A percentile compares a stretch with the other conserved stretches of the same genome.
These are phyloP conservation scores for Argyresthia albistria DNA, from an alignment of 2,888 invertebrate genomes.

Conservation along the genomic window DNA sequence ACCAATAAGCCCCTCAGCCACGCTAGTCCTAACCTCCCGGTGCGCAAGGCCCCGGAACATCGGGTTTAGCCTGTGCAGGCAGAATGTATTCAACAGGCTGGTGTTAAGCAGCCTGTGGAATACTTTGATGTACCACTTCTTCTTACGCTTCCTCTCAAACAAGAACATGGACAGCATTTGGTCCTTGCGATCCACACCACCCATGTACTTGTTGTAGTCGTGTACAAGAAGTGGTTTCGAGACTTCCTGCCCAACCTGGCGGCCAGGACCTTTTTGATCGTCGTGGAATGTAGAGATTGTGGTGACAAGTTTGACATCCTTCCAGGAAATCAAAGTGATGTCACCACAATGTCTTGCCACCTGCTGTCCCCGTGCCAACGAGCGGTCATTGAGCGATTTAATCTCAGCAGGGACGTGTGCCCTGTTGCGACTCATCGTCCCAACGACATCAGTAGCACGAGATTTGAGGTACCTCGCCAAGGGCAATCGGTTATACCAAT, in stretches of 20 bases:
- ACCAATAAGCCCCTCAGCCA: neutral
- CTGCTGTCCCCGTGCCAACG: too few species aligned
- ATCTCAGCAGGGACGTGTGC: too few species aligned
- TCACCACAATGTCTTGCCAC: too few species aligned
- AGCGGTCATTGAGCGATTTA: too few species aligned
- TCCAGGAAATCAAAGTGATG: slow-evolving; percentile 5
- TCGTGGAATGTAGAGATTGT: slow-evolving; percentile 4
- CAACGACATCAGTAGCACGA: too few species aligned
- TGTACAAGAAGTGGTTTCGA: neutral
- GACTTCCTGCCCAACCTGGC: neutral
- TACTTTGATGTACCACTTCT: slow-evolving; percentile 1
- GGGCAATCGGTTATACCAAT: too few species aligned
- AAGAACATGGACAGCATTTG: slow-evolving; percentile 1
- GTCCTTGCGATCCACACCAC: slow-evolving; percentile 3
- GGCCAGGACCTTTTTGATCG: neutral
- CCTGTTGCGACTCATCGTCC: too few species aligned
- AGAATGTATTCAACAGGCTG: neutral
- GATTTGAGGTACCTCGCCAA: too few species aligned
- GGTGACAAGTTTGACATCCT: slow-evolving; percentile 5
- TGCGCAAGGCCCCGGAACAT: neutral
- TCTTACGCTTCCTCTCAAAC: neutral
- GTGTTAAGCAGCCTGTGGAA: slow-evolving; percentile 1
- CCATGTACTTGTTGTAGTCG: slow-evolving; percentile 5
- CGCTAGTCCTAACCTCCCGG: neutral
- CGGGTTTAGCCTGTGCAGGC: neutral